Conservation (phyloP, 2,113 vertebrate species). For the Electrona antarctica region DNA sequence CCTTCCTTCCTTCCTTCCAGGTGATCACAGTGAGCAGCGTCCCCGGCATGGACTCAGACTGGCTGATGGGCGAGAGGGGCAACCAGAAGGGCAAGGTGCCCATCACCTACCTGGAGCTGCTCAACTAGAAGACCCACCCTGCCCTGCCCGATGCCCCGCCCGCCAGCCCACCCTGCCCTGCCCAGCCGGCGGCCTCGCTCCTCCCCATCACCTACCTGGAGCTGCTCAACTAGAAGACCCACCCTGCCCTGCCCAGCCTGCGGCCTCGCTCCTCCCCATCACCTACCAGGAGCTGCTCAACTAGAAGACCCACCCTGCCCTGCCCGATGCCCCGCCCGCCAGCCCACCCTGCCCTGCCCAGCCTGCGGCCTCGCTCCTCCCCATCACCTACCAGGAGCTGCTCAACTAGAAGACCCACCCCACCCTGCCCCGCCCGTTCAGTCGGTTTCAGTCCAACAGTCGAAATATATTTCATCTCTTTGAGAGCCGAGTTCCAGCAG, state of each 20-base stretch:
- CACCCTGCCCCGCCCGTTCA: background rate
- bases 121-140: slow-evolving; percentile 83
- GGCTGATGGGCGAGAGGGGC: slow-evolving; percentile 97
- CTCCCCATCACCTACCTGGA: slow-evolving; percentile 99
- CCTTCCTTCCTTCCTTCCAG: slow-evolving; percentile 62
- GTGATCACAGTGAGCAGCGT: slow-evolving; percentile 94
- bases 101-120: slow-evolving; percentile 97
- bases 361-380: no score
- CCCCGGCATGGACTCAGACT: slow-evolving; percentile 95
- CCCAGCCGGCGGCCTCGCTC: no score
- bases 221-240: slow-evolving; percentile 89
- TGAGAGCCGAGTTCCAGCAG: no score
- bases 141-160: slow-evolving; percentile 69
- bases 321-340: slow-evolving; percentile 78
- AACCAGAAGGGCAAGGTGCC: slow-evolving; percentile 98
- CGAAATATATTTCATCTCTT: no score
- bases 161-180: slow-evolving; percentile 58
- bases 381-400: slow-evolving; percentile 98
- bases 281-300: slow-evolving; percentile 98
- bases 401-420: slow-evolving; percentile 85
- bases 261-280: slow-evolving; percentile 86
- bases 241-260: slow-evolving; percentile 28
- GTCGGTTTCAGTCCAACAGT: no score
- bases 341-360: background rate
- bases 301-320: slow-evolving; percentile 71